These are phyloP conservation scores for Psittacula echo DNA, from an alignment of 2,797 vertebrate species.

Conservation along the genomic window DNA sequence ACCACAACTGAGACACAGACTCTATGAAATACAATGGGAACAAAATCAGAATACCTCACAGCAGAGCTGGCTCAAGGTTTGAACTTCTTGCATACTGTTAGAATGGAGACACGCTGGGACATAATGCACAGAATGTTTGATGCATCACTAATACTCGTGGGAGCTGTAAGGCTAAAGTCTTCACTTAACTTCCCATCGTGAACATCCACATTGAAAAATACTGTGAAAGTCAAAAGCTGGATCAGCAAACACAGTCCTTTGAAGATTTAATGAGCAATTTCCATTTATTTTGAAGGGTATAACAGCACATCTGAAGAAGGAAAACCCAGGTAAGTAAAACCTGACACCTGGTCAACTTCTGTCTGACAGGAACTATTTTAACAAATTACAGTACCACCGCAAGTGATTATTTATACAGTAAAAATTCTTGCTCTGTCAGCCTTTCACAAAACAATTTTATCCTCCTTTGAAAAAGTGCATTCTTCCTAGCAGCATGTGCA, in stretches of 20 bases:
- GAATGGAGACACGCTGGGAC: background rate
- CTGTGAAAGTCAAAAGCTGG: constrained; percentile 1
- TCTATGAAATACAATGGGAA: background rate
- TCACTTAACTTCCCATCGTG: background rate
- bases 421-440: background rate
- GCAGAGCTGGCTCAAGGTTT: background rate
- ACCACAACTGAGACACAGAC: background rate
- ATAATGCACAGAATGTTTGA: background rate
- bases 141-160: background rate
- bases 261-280: constrained; percentile 30
- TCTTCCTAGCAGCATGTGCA: background rate
- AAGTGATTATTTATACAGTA: background rate
- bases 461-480: background rate
- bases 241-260: background rate
- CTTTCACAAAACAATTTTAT: background rate
- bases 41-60: background rate
- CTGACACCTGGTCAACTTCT: background rate
- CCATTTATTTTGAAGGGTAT: background rate
- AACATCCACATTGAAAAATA: background rate
- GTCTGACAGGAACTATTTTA: background rate
- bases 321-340: background rate
- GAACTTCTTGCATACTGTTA: background rate
- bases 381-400: background rate
- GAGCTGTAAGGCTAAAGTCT: background rate
- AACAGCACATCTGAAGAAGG: background rate